phyloP scores from a whole-genome alignment of 2,113 vertebrate genomes.

The Channa argus region DNA sequence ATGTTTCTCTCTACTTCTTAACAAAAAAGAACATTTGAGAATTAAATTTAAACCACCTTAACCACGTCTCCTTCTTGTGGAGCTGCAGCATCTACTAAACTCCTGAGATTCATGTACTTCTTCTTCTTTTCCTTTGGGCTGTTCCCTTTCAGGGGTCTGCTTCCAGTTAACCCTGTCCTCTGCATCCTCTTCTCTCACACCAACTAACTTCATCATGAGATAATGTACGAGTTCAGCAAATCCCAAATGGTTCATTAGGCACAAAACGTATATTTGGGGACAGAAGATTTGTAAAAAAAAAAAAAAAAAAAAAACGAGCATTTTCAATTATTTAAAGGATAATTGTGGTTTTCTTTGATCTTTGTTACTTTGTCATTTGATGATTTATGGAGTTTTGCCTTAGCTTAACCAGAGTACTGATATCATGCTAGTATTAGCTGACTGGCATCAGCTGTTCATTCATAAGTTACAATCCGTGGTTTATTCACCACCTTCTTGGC shows the following conservation, averaged over 20 bases:
- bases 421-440: background rate
- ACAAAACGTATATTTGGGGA: no score
- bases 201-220: no score
- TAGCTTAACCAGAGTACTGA: background rate
- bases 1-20: background rate
- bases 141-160: no score
- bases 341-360: background rate
- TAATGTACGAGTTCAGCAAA: no score
- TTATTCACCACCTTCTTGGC: conserved; percentile 1
- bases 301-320: no score
- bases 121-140: no score
- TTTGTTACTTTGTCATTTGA: background rate
- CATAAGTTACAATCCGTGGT: background rate
- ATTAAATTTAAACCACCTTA: background rate
- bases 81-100: no score
- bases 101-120: no score
- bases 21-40: conserved; percentile 4
- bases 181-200: no score
- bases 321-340: background rate
- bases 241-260: no score
- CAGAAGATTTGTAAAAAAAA: no score
- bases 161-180: no score
- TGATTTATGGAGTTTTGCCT: background rate
- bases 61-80: background rate
- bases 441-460: conserved; percentile 5